Conservation (phyloP, 2,797 vertebrate species). For the Pangasius larnaudii region DNA sequence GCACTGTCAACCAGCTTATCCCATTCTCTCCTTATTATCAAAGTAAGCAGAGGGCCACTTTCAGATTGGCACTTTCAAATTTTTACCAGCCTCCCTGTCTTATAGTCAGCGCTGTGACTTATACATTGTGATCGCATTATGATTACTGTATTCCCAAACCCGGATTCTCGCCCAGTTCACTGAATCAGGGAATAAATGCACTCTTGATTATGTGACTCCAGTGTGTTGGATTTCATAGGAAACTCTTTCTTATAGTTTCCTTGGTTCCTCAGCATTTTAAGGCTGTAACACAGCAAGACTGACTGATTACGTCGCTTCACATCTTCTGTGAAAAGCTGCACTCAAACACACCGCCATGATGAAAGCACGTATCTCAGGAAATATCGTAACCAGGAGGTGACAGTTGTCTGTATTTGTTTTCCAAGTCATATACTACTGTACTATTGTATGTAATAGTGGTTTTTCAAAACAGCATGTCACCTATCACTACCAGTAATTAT, state of each 20-base stretch:
- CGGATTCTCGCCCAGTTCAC: neutral
- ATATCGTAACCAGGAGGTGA: neutral
- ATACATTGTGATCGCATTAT: neutral
- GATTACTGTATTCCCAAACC: neutral
- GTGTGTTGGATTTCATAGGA: neutral
- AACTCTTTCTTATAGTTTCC: neutral
- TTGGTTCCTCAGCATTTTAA: neutral
- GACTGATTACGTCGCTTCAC: neutral
- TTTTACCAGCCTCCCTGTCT: neutral
- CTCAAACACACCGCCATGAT: neutral
- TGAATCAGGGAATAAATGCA: neutral
- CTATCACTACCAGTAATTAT: neutral
- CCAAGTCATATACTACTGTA: neutral
- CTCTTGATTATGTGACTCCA: neutral
- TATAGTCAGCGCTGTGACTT: neutral
- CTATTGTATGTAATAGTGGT: neutral
- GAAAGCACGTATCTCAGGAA: neutral
- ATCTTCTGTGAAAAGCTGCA: neutral
- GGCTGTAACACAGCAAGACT: neutral
- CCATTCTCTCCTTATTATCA: neutral
- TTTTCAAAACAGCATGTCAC: neutral
- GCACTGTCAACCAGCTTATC: neutral
- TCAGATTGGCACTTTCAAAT: neutral
- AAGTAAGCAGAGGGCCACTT: neutral
- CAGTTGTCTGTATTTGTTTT: neutral